Base-by-base conservation (phyloP, 2,888 invertebrate genomes). In the Leptinotarsa haldemani region DNA sequence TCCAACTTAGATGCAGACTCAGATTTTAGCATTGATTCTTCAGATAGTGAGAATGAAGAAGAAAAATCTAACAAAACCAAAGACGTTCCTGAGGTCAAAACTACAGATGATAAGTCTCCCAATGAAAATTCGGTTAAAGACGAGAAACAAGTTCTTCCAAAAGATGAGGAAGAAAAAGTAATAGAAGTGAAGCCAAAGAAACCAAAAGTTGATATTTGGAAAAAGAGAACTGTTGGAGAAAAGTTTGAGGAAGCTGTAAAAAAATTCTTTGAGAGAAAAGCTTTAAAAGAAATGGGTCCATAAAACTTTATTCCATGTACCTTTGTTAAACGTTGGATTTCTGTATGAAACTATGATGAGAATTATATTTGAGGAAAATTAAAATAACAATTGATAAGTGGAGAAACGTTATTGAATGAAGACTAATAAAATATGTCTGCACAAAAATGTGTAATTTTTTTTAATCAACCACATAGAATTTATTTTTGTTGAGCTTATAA, bases 221-320 rank as follows among this genome's bases (percentile, higher is more conserved):
- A 93, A 82, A 96, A 96, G 84, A 90, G 96, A 80, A 96, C 96
- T 46, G 92, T 96, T 18, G 96, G 95, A 9, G 90, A 90, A 67
- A 90, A 92, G 3, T 94, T 93, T 86, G 93, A 94, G 73, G 93
- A 91, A 73, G 95, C 96, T 18, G 86, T 95, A 47, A 90, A 92
- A 82, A 90, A 94, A 82, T 95, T 94, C 87, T 93, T 92, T 84
- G 91, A 92, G 83, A 90, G 95, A 80, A 94, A 94, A 88, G 89
- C 93, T 3, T 70, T 82, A 12, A 80, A 85, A 69, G 85, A 85
- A 73, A 79, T 81, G 75, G 84, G 80, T 70, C 48, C 66, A 30
- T 78, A 70, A 73, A 56, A 4, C 22, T 9, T 22, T 56, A 22
- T 4, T 56, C 4, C 1, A 50, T 50, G 50, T 50, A 50, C 5